Conservation (phyloP, 2,797 vertebrate genomes). For the Lagorchestes hirsutus region DNA sequence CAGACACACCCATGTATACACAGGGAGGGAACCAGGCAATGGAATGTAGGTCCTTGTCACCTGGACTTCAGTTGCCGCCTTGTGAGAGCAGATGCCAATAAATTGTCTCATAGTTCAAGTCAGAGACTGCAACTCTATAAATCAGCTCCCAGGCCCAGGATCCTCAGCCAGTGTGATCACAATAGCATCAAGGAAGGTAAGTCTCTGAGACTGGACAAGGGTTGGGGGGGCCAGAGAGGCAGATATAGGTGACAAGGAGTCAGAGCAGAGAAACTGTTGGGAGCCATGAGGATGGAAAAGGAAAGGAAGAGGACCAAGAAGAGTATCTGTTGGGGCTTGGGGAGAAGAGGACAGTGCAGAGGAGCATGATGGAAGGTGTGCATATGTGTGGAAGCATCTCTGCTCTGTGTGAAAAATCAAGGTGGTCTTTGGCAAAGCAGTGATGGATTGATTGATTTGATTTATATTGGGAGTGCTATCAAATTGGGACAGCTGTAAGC, state of each 20-base stretch:
- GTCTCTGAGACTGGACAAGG: constrained; percentile 39
- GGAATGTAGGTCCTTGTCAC: constrained; percentile 64
- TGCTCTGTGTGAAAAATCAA: background rate
- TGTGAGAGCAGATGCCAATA: constrained; percentile 69
- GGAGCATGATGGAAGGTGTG: background rate
- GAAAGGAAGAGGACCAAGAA: background rate
- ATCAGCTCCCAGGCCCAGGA: constrained; percentile 26
- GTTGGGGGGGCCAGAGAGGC: background rate
- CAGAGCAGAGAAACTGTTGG: background rate
- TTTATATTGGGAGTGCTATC: background rate
- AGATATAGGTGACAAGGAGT: background rate
- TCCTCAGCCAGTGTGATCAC: constrained; percentile 68
- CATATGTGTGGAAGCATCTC: background rate
- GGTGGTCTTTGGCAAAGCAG: background rate
- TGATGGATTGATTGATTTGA: background rate
- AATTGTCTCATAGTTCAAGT: constrained; percentile 66
- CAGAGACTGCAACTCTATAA: constrained; percentile 65
- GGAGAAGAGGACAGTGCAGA: background rate
- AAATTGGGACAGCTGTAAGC: background rate
- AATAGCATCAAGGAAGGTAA: constrained; percentile 68
- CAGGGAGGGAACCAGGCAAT: constrained; percentile 63
- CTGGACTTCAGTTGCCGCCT: background rate
- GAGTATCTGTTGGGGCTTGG: background rate
- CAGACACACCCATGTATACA: constrained; percentile 60
- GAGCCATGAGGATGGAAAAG: background rate